phyloP scores from a whole-genome alignment of 2,888 invertebrate species.

The Phortica okadai region DNA sequence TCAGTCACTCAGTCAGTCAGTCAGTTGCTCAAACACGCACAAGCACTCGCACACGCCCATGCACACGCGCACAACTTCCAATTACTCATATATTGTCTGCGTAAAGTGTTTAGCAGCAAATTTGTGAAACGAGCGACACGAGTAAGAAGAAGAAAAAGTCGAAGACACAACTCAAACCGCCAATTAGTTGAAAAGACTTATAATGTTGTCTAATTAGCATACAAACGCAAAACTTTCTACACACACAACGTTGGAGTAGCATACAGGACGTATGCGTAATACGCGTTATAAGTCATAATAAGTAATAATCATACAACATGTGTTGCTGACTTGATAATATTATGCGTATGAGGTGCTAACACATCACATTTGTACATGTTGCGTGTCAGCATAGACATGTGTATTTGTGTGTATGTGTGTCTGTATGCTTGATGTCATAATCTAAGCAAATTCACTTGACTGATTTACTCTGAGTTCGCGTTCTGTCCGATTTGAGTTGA shows the following conservation, averaged over 20 bases:
- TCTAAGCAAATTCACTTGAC: too few relatives aligned
- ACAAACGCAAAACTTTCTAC: neutral
- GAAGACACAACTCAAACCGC: too few relatives aligned
- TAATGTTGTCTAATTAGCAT: conserved; percentile 2
- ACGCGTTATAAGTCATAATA: neutral
- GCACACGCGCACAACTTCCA: neutral
- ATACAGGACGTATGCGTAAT: neutral
- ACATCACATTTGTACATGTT: too few relatives aligned
- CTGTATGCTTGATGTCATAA: too few relatives aligned
- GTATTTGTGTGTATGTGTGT: too few relatives aligned
- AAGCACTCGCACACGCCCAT: too few relatives aligned
- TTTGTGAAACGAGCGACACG: neutral
- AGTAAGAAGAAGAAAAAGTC: neutral
- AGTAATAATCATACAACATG: neutral
- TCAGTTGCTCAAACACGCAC: too few relatives aligned
- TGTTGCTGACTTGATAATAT: neutral
- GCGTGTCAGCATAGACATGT: too few relatives aligned
- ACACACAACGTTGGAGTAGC: neutral
- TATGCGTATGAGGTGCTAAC: too few relatives aligned
- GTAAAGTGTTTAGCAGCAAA: neutral
- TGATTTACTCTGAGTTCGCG: too few relatives aligned
- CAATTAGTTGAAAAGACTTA: neutral
- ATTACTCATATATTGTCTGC: neutral
- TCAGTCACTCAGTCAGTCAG: too few relatives aligned
- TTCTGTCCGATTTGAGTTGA: too few relatives aligned